These are phyloP conservation scores for Leptopilina boulardi DNA, from an alignment of 1,140 invertebrate genomes.

Conservation along the genomic window DNA sequence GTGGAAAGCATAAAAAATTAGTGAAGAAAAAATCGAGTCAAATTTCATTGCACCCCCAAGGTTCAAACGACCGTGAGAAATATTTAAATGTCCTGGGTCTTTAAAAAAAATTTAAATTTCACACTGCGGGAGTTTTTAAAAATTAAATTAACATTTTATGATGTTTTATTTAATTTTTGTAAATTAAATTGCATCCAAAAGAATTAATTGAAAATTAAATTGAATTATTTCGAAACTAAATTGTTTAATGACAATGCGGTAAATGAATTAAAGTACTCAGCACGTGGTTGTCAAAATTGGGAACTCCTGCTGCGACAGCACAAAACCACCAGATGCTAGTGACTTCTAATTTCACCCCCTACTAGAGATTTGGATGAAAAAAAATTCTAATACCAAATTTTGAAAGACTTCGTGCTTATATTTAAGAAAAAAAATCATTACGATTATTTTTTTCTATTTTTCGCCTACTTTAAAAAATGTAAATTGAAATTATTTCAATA, in stretches of 20 bases:
- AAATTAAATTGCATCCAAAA: no score
- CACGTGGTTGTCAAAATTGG: not conserved
- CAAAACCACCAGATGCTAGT: conserved; percentile 15
- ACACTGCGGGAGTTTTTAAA: not conserved
- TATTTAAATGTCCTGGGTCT: not conserved
- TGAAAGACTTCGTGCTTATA: no score
- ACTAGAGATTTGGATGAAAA: not conserved
- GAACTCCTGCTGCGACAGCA: conserved; percentile 10
- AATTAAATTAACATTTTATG: no score
- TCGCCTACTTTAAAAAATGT: no score
- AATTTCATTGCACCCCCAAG: not conserved
- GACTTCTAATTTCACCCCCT: conserved; percentile 13
- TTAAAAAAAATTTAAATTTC: not conserved
- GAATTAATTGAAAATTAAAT: not conserved
- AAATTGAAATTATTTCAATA: no score
- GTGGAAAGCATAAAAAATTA: not conserved
- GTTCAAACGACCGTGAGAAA: conserved; percentile 9
- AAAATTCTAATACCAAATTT: not conserved
- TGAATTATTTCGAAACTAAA: not conserved
- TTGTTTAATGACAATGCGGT: not conserved
- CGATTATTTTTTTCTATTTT: no score
- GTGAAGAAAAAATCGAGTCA: not conserved
- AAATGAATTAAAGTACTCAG: not conserved
- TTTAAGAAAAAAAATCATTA: no score
- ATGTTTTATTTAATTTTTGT: no score